Evolutionary conservation across 2,797 vertebrate genomes (phyloP).

Genomic region (Schizothorax lantsangensis): DNA sequence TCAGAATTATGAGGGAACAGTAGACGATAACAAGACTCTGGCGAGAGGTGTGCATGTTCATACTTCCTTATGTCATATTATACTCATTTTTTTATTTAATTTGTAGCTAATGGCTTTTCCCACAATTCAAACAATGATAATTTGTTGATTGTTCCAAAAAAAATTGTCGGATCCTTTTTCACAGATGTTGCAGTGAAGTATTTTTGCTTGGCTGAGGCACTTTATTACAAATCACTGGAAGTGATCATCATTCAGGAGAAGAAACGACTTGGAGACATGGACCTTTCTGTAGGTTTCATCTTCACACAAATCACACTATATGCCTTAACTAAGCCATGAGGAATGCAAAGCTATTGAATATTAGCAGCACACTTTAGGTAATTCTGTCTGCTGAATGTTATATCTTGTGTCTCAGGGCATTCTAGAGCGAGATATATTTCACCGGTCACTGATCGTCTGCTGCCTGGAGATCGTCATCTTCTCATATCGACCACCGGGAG

Average conservation of each 20-base stretch:
- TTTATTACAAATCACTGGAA: conserved; percentile 94
- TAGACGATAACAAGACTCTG: conserved; percentile 75
- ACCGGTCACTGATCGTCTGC: conserved; percentile 89
- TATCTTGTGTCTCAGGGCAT: conserved; percentile 78
- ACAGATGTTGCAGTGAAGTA: conserved; percentile 88
- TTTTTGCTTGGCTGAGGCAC: conserved; percentile 87
- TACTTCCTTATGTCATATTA: neutral
- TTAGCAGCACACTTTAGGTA: neutral
- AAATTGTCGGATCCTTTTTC: conserved; percentile 17
- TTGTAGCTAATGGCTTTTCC: neutral
- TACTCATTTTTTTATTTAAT: neutral
- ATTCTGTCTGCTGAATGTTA: neutral
- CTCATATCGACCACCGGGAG: conserved; percentile 89
- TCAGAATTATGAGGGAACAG: conserved; percentile 75
- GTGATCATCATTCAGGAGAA: conserved; percentile 89
- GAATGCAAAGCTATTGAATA: neutral
- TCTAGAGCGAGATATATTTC: conserved; percentile 92
- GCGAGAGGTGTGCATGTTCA: conserved; percentile 79
- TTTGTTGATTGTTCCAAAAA: neutral
- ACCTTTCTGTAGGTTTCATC: conserved; percentile 87
- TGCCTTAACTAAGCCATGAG: neutral
- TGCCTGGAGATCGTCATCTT: conserved; percentile 92
- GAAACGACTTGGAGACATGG: conserved; percentile 86
- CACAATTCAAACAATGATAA: neutral
- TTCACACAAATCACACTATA: neutral